These are phyloP conservation scores for Limosa lapponica DNA, from an alignment of 2,797 vertebrate genomes.

Conservation along the genomic window DNA sequence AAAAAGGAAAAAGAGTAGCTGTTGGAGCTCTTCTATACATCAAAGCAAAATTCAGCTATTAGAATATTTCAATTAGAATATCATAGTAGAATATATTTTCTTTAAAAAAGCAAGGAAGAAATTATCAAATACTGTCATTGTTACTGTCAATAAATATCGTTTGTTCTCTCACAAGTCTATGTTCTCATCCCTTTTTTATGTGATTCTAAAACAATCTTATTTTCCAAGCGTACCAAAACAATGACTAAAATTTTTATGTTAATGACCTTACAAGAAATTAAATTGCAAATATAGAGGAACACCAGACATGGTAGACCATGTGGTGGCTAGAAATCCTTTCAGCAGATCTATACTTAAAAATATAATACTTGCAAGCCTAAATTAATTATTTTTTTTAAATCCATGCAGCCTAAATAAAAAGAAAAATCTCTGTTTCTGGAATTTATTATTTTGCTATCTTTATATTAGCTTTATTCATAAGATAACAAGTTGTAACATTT, in stretches of 20 bases:
- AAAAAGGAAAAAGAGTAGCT: background rate
- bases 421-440: background rate
- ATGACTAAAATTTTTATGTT: background rate
- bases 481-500: background rate
- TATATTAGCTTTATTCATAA: background rate
- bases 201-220: background rate
- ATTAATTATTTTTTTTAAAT: background rate
- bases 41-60: background rate
- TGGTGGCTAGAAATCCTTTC: background rate
- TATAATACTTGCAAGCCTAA: background rate
- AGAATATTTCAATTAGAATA: background rate
- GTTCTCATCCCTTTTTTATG: background rate
- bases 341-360: background rate
- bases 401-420: background rate
- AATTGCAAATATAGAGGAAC: background rate
- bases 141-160: background rate
- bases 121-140: background rate
- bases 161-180: background rate
- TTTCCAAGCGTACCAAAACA: background rate
- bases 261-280: background rate
- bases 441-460: background rate
- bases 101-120: background rate
- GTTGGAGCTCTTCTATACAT: background rate
- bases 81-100: background rate
- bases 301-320: accelerated